Conservation (phyloP, 2,888 invertebrate species). For the Philereme vetulata region DNA sequence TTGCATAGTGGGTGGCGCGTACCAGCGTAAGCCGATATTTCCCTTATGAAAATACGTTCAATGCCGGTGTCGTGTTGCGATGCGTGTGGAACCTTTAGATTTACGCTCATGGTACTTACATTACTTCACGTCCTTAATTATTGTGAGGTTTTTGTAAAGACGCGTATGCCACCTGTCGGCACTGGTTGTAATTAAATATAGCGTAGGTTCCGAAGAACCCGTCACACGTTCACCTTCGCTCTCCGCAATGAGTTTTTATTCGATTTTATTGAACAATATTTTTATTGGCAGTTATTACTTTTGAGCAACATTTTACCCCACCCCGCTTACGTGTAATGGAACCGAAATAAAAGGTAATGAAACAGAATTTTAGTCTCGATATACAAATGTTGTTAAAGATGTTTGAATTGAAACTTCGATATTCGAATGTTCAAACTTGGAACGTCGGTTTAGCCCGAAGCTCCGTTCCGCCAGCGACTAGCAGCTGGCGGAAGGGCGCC, state of each 20-base stretch:
- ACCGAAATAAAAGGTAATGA: too few species aligned
- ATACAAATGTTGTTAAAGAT: conserved; percentile 26
- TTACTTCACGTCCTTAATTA: conserved; percentile 83
- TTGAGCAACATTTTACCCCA: too few species aligned
- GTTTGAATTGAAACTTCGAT: conserved; percentile 11
- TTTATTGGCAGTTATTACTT: too few species aligned
- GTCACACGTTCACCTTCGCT: conserved; percentile 68
- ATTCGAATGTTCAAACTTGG: conserved; percentile 2
- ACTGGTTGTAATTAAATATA: conserved; percentile 72
- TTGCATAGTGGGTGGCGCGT: conserved; percentile 74
- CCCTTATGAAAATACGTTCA: conserved; percentile 79
- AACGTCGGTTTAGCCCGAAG: conserved; percentile 20
- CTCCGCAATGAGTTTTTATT: conserved; percentile 46
- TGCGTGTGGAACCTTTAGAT: conserved; percentile 76
- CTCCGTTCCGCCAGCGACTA: conserved; percentile 34
- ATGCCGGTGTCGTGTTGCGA: conserved; percentile 77
- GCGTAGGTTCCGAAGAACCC: conserved; percentile 60
- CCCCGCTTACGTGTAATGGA: too few species aligned
- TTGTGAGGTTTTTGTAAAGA: conserved; percentile 71
- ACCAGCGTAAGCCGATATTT: conserved; percentile 78
- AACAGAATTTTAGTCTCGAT: too few species aligned
- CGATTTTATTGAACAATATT: conserved; percentile 35
- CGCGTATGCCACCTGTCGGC: conserved; percentile 77
- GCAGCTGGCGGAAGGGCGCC: conserved; percentile 83
- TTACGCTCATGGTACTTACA: conserved; percentile 77